These are phyloP conservation scores for Caenorhabditis japonica DNA, from an alignment of 2,888 invertebrate genomes.

Conservation along the genomic window DNA sequence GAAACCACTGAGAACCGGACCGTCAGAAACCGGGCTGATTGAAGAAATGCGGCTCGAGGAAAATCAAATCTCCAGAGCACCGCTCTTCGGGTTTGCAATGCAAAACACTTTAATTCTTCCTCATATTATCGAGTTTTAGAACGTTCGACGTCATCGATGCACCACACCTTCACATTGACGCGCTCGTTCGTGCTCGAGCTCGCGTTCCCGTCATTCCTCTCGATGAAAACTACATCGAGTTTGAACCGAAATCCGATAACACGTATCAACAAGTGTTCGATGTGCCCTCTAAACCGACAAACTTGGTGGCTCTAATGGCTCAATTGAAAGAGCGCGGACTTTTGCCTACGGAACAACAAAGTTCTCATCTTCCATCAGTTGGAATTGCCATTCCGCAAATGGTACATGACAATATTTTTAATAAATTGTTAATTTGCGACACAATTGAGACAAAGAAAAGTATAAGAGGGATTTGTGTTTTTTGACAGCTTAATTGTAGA, in stretches of 20 bases:
- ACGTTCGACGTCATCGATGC: constrained; percentile 19
- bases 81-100: constrained; percentile 37
- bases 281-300: not conserved
- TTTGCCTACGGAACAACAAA: not conserved
- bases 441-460: not conserved
- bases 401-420: constrained; percentile 8
- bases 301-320: constrained; percentile 16
- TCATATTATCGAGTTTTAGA: constrained; percentile 7
- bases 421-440: constrained; percentile 8
- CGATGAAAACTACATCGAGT: not conserved
- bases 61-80: constrained; percentile 16
- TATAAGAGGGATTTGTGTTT: too few relatives aligned
- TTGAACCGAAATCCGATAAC: not conserved
- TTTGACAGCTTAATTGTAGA: too few relatives aligned
- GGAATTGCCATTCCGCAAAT: constrained; percentile 8
- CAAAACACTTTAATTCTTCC: too few relatives aligned
- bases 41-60: constrained; percentile 20
- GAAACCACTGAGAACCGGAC: not conserved
- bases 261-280: constrained; percentile 29
- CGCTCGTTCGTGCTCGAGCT: constrained; percentile 3
- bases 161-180: constrained; percentile 10
- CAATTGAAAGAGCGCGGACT: constrained; percentile 36
- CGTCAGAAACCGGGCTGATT: not conserved
- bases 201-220: constrained; percentile 20
- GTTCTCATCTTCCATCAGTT: not conserved